Evolutionary conservation across 2,888 invertebrate genomes (phyloP).

Genomic region (Hanleya hanleyi): DNA sequence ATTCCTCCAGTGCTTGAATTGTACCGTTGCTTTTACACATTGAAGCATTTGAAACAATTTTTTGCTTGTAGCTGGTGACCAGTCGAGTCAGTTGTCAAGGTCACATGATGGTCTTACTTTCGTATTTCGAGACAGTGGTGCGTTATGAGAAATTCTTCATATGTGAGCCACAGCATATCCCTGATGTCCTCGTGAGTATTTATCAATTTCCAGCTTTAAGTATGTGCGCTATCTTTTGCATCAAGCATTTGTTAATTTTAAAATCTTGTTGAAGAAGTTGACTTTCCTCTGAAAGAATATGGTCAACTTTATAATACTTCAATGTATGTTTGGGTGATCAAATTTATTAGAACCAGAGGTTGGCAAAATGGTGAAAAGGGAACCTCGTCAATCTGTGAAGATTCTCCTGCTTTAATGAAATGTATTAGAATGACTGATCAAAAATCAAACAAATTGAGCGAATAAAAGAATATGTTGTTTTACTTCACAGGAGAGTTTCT

Average conservation of each 20-base stretch:
- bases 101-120: slow-evolving; percentile 75
- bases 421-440: too few species aligned
- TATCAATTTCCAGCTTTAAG: too few species aligned
- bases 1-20: too few species aligned
- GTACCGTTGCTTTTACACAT: too few species aligned
- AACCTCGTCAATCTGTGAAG: too few species aligned
- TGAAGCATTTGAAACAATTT: not conserved
- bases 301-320: too few species aligned
- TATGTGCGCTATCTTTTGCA: not conserved
- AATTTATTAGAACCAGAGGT: too few species aligned
- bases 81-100: slow-evolving; percentile 74
- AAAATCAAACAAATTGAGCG: too few species aligned
- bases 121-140: slow-evolving; percentile 76
- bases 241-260: not conserved
- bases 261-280: not conserved
- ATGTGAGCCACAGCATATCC: slow-evolving; percentile 74
- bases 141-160: slow-evolving; percentile 77
- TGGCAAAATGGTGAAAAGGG: too few species aligned
- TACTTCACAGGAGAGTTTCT: slow-evolving; percentile 74
- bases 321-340: too few species aligned
- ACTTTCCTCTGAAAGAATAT: not conserved
- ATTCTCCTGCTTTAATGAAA: too few species aligned
- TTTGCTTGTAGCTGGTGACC: slow-evolving; percentile 74
- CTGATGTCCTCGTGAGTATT: slow-evolving; percentile 73
- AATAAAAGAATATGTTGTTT: too few species aligned